These are phyloP conservation scores for Lepus timidus DNA, from an alignment of 2,113 vertebrate genomes.

Conservation along the genomic window DNA sequence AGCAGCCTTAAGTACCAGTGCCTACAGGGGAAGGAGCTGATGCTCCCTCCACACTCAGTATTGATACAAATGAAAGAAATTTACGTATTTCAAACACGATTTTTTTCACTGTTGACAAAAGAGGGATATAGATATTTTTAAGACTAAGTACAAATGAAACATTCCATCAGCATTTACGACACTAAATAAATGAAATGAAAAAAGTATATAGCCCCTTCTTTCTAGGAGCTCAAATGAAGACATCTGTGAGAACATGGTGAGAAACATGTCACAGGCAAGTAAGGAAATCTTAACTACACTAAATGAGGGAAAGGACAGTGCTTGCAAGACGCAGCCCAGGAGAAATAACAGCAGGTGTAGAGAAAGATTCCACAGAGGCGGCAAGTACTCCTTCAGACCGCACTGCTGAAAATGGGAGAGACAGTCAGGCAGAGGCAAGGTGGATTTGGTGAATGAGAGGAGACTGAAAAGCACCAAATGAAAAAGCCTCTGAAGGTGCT, in stretches of 20 bases:
- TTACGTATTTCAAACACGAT: too few relatives aligned
- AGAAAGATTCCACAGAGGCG: neutral
- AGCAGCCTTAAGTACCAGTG: neutral
- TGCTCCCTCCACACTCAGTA: neutral
- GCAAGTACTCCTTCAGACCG: rapidly evolving
- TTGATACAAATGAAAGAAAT: neutral
- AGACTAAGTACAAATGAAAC: neutral
- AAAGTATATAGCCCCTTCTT: neutral
- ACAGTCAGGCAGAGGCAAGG: neutral
- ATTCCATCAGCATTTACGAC: neutral
- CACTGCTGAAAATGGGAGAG: neutral
- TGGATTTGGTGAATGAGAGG: neutral
- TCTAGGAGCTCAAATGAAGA: neutral
- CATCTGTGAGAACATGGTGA: neutral
- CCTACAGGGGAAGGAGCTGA: too few relatives aligned
- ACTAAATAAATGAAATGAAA: neutral
- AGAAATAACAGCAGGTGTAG: neutral
- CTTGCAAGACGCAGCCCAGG: neutral
- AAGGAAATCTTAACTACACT: neutral
- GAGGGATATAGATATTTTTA: neutral
- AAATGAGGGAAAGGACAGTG: neutral
- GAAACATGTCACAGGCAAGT: neutral
- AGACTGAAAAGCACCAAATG: neutral
- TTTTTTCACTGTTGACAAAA: neutral
- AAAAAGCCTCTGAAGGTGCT: neutral